Conservation (phyloP, 23 tunicate species). For the Trididemnum nubilum region DNA sequence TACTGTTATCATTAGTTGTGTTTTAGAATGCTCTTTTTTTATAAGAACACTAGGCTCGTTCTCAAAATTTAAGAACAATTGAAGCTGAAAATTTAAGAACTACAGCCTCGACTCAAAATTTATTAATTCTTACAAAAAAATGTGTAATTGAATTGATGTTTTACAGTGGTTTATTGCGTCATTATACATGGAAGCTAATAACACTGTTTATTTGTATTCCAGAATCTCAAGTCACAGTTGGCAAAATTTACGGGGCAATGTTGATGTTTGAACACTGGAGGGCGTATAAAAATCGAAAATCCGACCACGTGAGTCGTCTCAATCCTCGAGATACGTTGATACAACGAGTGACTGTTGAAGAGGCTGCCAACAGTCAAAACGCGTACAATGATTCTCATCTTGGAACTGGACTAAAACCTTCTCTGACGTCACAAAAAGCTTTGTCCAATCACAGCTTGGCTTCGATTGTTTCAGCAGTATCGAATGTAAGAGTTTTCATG, state of each 20-base stretch:
- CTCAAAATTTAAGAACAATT: too few species aligned
- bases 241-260: slow-evolving; percentile 96
- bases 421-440: neutral
- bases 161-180: too few species aligned
- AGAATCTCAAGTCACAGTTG: slow-evolving; percentile 56
- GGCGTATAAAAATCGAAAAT: slow-evolving; percentile 80
- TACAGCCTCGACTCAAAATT: too few species aligned
- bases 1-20: too few species aligned
- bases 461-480: slow-evolving; percentile 46
- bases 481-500: slow-evolving; percentile 61
- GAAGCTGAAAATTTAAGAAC: too few species aligned
- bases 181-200: too few species aligned
- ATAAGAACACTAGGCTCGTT: too few species aligned
- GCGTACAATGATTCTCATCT: neutral
- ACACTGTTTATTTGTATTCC: too few species aligned
- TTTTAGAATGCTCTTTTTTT: too few species aligned
- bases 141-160: too few species aligned
- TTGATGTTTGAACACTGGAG: slow-evolving; percentile 99
- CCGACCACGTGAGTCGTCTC: slow-evolving; percentile 52
- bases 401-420: neutral
- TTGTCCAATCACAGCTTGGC: slow-evolving; percentile 44
- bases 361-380: slow-evolving; percentile 3
- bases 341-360: neutral
- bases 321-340: neutral
- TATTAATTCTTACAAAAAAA: too few species aligned